Evolutionary conservation across 2,113 vertebrate genomes (phyloP).

Genomic region (Crotalus horridus): DNA sequence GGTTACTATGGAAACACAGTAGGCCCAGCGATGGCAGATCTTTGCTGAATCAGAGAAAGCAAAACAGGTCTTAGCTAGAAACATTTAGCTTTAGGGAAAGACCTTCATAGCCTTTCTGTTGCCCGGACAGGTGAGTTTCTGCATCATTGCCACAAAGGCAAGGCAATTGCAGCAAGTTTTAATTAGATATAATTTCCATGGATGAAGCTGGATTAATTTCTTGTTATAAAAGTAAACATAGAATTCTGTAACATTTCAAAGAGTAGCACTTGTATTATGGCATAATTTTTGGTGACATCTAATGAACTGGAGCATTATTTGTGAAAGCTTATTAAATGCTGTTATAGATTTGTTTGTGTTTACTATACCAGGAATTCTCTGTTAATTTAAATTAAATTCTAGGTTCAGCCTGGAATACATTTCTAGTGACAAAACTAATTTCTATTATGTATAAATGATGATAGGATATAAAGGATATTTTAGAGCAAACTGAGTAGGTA

Average conservation of each 20-base stretch:
- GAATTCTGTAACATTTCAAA: neutral
- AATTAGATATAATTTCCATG: neutral
- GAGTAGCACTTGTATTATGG: neutral
- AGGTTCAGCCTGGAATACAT: neutral
- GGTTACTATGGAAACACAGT: constrained; percentile 65
- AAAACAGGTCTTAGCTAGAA: neutral
- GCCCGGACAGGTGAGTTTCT: neutral
- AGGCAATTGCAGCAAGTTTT: neutral
- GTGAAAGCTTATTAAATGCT: neutral
- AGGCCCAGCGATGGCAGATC: constrained; percentile 61
- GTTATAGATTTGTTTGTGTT: neutral
- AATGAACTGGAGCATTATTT: neutral
- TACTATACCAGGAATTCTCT: neutral
- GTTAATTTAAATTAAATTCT: neutral
- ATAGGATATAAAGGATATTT: neutral
- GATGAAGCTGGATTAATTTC: neutral
- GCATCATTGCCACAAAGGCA: neutral
- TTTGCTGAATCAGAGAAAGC: constrained; percentile 47
- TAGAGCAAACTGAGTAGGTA: neutral
- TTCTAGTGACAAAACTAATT: neutral
- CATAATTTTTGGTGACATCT: neutral
- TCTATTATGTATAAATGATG: neutral
- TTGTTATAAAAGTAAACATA: neutral
- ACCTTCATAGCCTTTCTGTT: neutral
- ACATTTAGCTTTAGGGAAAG: neutral